phyloP scores from a whole-genome alignment of 2,797 vertebrate genomes.

The Pangasius krempfi region DNA sequence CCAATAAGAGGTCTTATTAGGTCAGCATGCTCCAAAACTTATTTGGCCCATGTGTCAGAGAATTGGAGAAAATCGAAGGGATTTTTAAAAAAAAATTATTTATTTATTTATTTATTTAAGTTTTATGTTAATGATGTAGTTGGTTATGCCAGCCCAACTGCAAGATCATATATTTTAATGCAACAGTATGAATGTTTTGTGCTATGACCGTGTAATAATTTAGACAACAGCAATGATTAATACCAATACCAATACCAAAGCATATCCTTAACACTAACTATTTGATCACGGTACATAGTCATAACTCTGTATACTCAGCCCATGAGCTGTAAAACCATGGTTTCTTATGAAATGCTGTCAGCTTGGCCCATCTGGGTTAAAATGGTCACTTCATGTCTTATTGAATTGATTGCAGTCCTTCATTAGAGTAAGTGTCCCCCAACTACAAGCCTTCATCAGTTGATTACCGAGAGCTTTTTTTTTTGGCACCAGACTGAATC shows the following conservation, averaged over 20 bases:
- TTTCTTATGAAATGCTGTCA: background rate
- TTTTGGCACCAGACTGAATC: background rate
- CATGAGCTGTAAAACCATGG: background rate
- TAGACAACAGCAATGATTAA: constrained; percentile 1
- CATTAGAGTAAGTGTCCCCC: constrained; percentile 35
- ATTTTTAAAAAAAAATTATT: too few relatives aligned
- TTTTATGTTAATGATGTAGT: background rate
- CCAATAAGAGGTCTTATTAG: constrained; percentile 51
- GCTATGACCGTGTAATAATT: background rate
- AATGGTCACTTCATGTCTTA: constrained; percentile 28
- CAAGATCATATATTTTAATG: background rate
- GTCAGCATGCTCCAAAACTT: constrained; percentile 39
- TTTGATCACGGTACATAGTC: background rate
- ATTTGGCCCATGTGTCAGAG: background rate
- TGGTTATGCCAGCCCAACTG: background rate
- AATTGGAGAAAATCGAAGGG: background rate
- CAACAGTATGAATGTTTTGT: background rate
- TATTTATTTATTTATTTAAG: background rate
- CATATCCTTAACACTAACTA: background rate
- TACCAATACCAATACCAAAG: too few relatives aligned
- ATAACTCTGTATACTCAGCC: background rate
- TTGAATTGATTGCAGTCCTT: constrained; percentile 42
- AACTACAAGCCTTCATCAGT: constrained; percentile 32
- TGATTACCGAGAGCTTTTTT: constrained; percentile 35
- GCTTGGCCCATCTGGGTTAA: background rate